Base-by-base conservation (phyloP, 2,888 invertebrate genomes). In the Tachina grossa region DNA sequence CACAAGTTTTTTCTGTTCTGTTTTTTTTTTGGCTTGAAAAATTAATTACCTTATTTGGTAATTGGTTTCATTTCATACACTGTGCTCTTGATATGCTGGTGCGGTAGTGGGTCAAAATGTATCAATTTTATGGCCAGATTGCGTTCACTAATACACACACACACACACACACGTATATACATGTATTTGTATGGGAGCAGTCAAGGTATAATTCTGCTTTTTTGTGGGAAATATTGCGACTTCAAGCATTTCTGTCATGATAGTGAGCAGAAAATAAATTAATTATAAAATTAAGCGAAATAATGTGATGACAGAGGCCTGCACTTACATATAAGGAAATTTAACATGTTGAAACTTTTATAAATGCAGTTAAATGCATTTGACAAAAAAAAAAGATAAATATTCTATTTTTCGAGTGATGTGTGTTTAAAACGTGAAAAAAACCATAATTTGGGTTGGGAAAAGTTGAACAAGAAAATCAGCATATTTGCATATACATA, bases 41-140 rank as follows among this genome's bases (percentile, higher is more conserved):
- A 79, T 69, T 81, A 69, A 81, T 81, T 68, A 63, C 75, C 81
- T 75, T 81, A 47, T 75, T 75, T 81, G 81, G 81, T 47, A 53
- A 75, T 69, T 57, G 45, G 22, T 72, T 71, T 57, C 39, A 61
- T 53, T 47, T 61, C 13, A 41, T 47, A 14, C 9, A 43, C 6
- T 41, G 41, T 79, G 71, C 65, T 65, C 79, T 79, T 72, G 79
- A 68, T 68, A 59, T 68, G 59, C 22, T 68, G 31, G 31, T 31
- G 45, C 53, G 57, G 43, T 22, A 80, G 72, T 74, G 47, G 81
- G 74, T 81, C 74, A 74, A 53, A 81, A 49, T 74, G 41, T 59
- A 80, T 57, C 16, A 65, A 51, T 81, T 81, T 57, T 74, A 61
- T 81, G 74, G 49, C 39, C 49, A 80, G 11, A 45, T 61, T 61